Base-by-base conservation (phyloP, 2,113 vertebrate species). In the Rhynchopsitta pachyrhyncha region DNA sequence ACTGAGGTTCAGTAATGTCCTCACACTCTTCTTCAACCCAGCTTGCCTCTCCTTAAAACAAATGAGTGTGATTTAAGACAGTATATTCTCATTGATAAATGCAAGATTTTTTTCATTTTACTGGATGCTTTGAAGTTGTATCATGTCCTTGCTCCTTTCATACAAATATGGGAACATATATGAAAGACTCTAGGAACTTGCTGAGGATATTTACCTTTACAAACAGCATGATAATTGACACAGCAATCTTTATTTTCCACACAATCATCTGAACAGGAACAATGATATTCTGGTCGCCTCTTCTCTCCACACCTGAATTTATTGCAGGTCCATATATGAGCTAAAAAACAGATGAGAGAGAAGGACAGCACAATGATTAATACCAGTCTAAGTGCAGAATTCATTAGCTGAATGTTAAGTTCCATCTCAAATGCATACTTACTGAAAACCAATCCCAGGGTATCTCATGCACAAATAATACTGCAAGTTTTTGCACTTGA, bases 241-340 rank as follows among this genome's bases (percentile, higher is more conserved):
- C 98, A 98, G 79, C 98, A 98, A 53, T 98, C 97, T 0, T 97
- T 83, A 11, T 95, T 96, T 52, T 97, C 93, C 64, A 87, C 94
- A 82, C 98, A 98, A 46, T 98, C 98, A 42, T 98, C 98, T 12
- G 98, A 97, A 74, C 98, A 98, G 69, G 98, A 98, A 52, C 98
- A 98, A 23, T 22, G 97, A 93, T 97, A 98, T n/a, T 96, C 96
- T 47, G 91, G 11, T 67, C 97, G n/a, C 33, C 97, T 98, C 89
- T 98, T 98, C 90, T 98, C 98, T 50, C 98, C 98, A 82, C 98
- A 98, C 28, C 98, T 97, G 96, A 98, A 98, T 67, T 98, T 98
- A 92, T 92, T 98, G 81, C 98, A 98, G 39, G 95, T 98, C 98
- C 98, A 98, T 96, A 98, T 98, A 29, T 88, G 92, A 62, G 95